phyloP scores from a whole-genome alignment of 2,113 vertebrate species.

The Ceyx cyanopectus region DNA sequence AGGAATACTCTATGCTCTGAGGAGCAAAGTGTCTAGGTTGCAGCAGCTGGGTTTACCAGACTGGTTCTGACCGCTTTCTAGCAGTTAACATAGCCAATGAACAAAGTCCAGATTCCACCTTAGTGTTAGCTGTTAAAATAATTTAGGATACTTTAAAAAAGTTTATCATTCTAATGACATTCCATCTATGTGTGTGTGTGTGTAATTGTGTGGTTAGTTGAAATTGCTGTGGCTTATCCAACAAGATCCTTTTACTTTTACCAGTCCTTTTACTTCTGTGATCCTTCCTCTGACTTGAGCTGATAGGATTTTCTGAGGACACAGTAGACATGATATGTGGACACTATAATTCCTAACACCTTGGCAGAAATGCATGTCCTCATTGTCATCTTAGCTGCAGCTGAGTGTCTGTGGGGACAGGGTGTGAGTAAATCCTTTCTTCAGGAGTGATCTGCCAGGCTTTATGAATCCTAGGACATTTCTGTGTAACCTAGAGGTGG shows the following conservation, averaged over 20 bases:
- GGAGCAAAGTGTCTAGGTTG: not conserved
- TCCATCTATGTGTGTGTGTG: not conserved
- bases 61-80: not conserved
- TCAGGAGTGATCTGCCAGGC: not conserved
- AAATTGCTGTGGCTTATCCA: not conserved
- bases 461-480: not conserved
- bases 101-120: not conserved
- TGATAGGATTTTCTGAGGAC: not conserved
- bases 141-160: not conserved
- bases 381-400: not conserved
- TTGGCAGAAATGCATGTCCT: not conserved
- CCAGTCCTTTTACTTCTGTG: not conserved
- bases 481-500: not conserved
- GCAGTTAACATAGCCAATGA: not conserved
- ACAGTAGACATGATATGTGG: rapidly evolving
- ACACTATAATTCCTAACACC: not conserved
- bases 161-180: not conserved
- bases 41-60: not conserved
- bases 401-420: not conserved
- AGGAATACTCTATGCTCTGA: not conserved
- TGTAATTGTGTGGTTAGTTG: not conserved
- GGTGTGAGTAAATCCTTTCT: not conserved
- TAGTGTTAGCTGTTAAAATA: not conserved
- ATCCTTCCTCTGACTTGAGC: not conserved
- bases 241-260: not conserved